A percentile compares a stretch with the other conserved stretches of the same genome.
Conservation (phyloP, 1,140 invertebrate species). For the Sarcophaga peregrina region DNA sequence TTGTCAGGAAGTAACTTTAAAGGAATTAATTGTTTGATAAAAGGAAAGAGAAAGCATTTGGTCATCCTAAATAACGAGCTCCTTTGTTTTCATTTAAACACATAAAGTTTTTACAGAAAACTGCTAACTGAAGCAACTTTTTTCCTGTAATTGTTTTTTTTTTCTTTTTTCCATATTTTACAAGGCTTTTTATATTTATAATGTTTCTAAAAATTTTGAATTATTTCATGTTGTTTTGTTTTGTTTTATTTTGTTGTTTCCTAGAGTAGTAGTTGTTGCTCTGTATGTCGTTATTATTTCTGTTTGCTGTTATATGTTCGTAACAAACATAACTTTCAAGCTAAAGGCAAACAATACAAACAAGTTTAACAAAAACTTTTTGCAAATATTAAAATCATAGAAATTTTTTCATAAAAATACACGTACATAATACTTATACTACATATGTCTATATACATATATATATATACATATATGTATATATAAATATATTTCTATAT, state of each 20-base stretch:
- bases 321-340: slow-evolving; percentile 31
- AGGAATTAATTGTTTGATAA: no score
- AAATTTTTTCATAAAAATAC: not conserved
- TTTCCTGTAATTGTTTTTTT: not conserved
- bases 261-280: no score
- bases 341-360: slow-evolving; percentile 34
- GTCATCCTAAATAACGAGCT: no score
- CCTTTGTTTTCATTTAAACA: not conserved
- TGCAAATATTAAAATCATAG: slow-evolving; percentile 27
- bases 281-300: no score
- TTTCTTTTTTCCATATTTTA: not conserved
- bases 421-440: not conserved
- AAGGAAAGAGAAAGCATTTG: no score
- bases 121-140: slow-evolving; percentile 21
- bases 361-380: slow-evolving; percentile 32
- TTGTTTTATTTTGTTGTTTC: no score
- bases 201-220: not conserved
- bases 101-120: slow-evolving; percentile 12
- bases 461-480: no score
- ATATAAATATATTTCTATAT: no score
- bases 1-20: no score
- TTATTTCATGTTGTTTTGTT: no score
- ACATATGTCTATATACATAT: no score
- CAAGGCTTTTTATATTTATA: not conserved
- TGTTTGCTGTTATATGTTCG: no score